Base-by-base conservation (phyloP, 1,140 invertebrate genomes). In the Heterodera schachtii region DNA sequence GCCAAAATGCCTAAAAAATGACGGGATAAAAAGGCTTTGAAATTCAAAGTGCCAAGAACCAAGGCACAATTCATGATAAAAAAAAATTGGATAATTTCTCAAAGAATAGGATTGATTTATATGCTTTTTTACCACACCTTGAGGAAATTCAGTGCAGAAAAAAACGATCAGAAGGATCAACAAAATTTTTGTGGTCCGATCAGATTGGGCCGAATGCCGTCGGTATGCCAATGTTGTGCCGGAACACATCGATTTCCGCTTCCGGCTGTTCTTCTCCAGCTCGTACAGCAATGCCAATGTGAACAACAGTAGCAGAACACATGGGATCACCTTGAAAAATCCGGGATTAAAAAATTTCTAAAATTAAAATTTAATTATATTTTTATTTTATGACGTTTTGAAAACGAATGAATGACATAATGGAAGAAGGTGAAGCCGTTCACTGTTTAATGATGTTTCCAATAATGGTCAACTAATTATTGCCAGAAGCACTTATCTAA, bases 121-220 rank as follows among this genome's bases (percentile, higher is more conserved):
- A 57, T 70, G 67, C 43, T 7, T 1, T 7, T 1, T 11, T 57
- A 78, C 21, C 69, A 31, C 47, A 82, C 81, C 83, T 73, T 81
- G 84, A 19, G 83, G 85, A 64, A 84, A 84, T 80, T 84, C 84
- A 16, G 84, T 84, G 9, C 64, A 43, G 7, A 84, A 69, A 46
- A 86, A 86, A 11, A 86, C 77, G 60, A 73, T 83, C 60, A 86
- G 76, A 6, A 86, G 75, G 43, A 87, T 75, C 3, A 87, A 75
- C 44, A 86, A 49, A 19, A 87, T 78, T 69, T 87, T 85, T 31
- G 86, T 86, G 13, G 85, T 86, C 69, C 85, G 79, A 76, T 86
- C 85, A 11, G 85, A 82, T 57, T 86, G 83, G 19, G 79, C 74
- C 44, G 73, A 67, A 41, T 75, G 84, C 41, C 71, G 73, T 70